phyloP scores from a whole-genome alignment of 2,113 vertebrate species.

The Astur gentilis region DNA sequence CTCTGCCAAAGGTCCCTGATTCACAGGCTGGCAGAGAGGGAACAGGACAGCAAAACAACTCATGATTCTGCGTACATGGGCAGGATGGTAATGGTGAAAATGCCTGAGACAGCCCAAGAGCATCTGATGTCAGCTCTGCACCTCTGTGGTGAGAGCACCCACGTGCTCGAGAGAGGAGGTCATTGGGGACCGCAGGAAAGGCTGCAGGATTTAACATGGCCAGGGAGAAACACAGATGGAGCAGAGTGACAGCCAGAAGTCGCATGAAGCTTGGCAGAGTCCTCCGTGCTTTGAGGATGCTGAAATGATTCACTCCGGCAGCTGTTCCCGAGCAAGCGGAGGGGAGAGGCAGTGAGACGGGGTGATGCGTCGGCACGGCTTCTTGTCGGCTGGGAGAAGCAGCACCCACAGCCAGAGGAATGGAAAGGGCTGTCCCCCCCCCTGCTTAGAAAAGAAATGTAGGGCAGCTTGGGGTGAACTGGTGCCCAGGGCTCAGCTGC shows the following conservation, averaged over 20 bases:
- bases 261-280: not conserved
- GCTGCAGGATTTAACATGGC: not conserved
- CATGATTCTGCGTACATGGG: accelerated
- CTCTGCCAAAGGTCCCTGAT: not conserved
- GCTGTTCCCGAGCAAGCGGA: not conserved
- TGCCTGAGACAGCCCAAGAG: not conserved
- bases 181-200: not conserved
- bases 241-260: not conserved
- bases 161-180: accelerated
- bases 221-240: not conserved
- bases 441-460: not conserved
- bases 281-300: not conserved
- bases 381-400: not conserved
- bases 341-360: not conserved
- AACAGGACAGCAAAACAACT: not conserved
- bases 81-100: not conserved
- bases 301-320: not conserved
- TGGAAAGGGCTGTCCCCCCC: not conserved
- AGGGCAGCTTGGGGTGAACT: not conserved
- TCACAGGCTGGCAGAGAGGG: not conserved
- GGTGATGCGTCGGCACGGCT: accelerated
- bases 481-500: not conserved
- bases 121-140: accelerated
- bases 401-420: not conserved
- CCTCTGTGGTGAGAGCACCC: not conserved